Evolutionary conservation across 2,888 invertebrate genomes (phyloP).

Genomic region (Leucozona laternaria): DNA sequence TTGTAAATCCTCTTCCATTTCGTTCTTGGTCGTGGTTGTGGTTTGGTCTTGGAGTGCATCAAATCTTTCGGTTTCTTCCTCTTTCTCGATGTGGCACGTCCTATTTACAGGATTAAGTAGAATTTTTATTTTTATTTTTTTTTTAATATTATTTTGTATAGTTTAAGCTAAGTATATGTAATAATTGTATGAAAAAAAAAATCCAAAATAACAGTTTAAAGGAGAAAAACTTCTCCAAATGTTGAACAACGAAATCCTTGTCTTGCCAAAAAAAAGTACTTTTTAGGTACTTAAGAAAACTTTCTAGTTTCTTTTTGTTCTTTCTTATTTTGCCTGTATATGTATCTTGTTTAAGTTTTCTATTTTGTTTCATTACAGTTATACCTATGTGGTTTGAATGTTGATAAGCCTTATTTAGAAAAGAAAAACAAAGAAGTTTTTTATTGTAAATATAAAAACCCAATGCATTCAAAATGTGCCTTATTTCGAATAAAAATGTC

Average conservation of each 20-base stretch:
- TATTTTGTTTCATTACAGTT: slow-evolving; percentile 50
- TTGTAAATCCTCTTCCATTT: slow-evolving; percentile 52
- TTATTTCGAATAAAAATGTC: slow-evolving; percentile 35
- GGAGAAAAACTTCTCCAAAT: slow-evolving; percentile 45
- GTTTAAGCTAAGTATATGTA: background rate
- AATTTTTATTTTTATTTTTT: background rate
- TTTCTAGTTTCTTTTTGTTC: slow-evolving; percentile 2
- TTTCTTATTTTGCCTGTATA: background rate
- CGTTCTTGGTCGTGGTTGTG: slow-evolving; percentile 38
- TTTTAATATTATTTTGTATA: slow-evolving; percentile 10
- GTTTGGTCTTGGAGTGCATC: slow-evolving; percentile 41
- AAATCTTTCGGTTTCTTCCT: slow-evolving; percentile 45
- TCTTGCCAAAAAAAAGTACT: slow-evolving; percentile 69
- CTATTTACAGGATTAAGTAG: slow-evolving; percentile 58
- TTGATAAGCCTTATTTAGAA: slow-evolving; percentile 16
- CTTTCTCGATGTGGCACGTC: slow-evolving; percentile 36
- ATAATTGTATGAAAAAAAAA: slow-evolving; percentile 6
- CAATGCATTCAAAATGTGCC: slow-evolving; percentile 71
- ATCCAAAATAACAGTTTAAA: slow-evolving; percentile 38
- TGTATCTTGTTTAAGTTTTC: slow-evolving; percentile 16
- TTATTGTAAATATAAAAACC: slow-evolving; percentile 52
- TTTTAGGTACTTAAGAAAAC: slow-evolving; percentile 56
- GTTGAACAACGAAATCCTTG: slow-evolving; percentile 73
- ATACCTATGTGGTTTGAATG: slow-evolving; percentile 49
- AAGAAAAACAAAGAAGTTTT: background rate